These are phyloP conservation scores for Grapholita molesta DNA, from an alignment of 1,140 invertebrate genomes.

Conservation along the genomic window DNA sequence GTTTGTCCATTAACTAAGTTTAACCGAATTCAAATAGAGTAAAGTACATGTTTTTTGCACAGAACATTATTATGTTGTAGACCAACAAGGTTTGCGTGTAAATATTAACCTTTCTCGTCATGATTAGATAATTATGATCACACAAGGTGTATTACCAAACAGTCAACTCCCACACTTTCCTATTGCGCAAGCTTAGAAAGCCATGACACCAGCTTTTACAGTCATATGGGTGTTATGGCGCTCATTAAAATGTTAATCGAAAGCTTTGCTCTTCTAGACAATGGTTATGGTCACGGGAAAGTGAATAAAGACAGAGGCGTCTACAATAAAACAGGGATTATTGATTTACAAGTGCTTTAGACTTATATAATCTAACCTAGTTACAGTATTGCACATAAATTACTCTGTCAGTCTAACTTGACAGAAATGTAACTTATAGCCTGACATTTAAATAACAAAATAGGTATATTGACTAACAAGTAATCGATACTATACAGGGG, in stretches of 20 bases:
- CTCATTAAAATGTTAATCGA: slow-evolving; percentile 11
- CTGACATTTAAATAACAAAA: slow-evolving; percentile 6
- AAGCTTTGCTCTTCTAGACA: slow-evolving; percentile 1
- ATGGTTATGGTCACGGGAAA: not conserved
- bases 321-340: not conserved
- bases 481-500: not conserved
- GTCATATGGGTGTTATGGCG: slow-evolving; percentile 13
- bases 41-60: not conserved
- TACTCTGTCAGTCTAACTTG: not conserved
- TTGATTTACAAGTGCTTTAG: not conserved
- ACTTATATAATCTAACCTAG: not conserved
- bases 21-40: not conserved
- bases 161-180: slow-evolving; percentile 27
- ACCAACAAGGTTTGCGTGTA: not conserved
- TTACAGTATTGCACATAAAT: not conserved
- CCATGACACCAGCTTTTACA: slow-evolving; percentile 16
- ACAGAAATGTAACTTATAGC: slow-evolving; percentile 4
- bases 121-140: slow-evolving; percentile 6
- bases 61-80: not conserved
- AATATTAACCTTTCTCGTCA: not conserved
- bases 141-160: slow-evolving; percentile 9
- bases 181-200: slow-evolving; percentile 29
- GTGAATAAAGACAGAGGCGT: not conserved
- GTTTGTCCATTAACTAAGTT: not conserved
- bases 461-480: not conserved